Base-by-base conservation (phyloP, 2,797 vertebrate species). In the Cyprinodon diabolis region DNA sequence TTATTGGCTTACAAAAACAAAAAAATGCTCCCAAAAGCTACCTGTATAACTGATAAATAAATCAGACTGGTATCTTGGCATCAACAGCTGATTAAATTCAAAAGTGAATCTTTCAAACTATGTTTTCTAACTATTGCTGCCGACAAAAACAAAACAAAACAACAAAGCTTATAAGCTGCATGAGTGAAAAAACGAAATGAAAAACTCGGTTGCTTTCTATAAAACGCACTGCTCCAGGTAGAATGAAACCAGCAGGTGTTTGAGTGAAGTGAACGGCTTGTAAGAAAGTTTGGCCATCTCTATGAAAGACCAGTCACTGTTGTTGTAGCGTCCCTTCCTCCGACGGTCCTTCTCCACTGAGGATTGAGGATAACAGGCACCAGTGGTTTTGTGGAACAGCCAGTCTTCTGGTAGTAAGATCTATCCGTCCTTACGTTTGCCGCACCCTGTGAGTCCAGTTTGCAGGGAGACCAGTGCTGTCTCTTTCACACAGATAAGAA, bases 371-470 rank as follows among this genome's bases (percentile, higher is more conserved):
- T 82, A 89, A 93, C 95, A 98, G 98, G 97, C 98, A 98, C 98
- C 96, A 96, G 96, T 95, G 97, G 98, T 95, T 93, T 96, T 93
- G 96, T 93, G 93, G 92, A 96, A 96, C 95, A 76, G 91, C 93
- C 84, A 88, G 91, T 94, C 94, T 93, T 95, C 92, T 90, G 89
- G 90, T 84, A 80, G 92, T 89, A 77, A 80, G 62, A 86, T 76
- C 77, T 78, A 84, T 84, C 75, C 75, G 72, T 85, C 90, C 90
- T 91, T 90, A 91, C 91, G 77, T 80, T 80, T 76, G 81, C 76
- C 79, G 90, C 69, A 88, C 79, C 74, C 87, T 43, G 81, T 82
- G 83, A 90, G 94, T 93, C 92, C 85, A 85, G 84, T 82, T 89
- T 82, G 69, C 72, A 78, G 72, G 87, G 84, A 85, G 85, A 82